Evolutionary conservation across 2,113 vertebrate genomes (phyloP).

Genomic region (Burhinus oedicnemus): DNA sequence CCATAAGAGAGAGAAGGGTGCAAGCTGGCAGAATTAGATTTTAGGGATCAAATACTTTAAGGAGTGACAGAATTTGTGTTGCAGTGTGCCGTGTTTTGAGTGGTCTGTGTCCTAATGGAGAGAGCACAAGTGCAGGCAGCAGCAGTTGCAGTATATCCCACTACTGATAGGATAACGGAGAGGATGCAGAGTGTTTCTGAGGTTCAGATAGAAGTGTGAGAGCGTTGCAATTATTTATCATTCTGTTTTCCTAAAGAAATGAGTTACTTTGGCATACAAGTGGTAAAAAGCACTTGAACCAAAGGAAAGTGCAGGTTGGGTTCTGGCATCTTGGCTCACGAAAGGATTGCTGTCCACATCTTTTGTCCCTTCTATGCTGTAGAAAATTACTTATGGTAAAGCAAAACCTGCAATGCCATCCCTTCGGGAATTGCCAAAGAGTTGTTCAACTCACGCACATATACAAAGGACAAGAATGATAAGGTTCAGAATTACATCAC

Average conservation of each 20-base stretch:
- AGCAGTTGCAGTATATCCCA: background rate
- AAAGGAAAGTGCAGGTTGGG: background rate
- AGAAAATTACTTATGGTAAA: background rate
- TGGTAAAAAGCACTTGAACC: background rate
- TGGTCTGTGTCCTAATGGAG: background rate
- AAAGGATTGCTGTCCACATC: background rate
- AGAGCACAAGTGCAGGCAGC: background rate
- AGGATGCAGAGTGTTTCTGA: background rate
- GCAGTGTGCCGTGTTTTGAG: background rate
- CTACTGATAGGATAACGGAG: background rate
- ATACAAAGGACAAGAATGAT: background rate
- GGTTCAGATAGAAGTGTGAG: background rate
- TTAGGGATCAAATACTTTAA: background rate
- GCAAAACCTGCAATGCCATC: background rate
- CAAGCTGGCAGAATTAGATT: background rate
- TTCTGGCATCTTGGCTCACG: background rate
- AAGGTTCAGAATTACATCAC: background rate
- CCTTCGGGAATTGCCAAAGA: background rate
- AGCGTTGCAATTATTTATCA: background rate
- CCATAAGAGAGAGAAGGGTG: background rate
- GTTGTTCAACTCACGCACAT: background rate
- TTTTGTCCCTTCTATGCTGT: background rate
- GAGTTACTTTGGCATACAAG: background rate
- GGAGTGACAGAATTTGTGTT: background rate
- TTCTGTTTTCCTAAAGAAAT: background rate